phyloP scores from a whole-genome alignment of 2,797 vertebrate genomes.

The Notoglanidium macrostoma region DNA sequence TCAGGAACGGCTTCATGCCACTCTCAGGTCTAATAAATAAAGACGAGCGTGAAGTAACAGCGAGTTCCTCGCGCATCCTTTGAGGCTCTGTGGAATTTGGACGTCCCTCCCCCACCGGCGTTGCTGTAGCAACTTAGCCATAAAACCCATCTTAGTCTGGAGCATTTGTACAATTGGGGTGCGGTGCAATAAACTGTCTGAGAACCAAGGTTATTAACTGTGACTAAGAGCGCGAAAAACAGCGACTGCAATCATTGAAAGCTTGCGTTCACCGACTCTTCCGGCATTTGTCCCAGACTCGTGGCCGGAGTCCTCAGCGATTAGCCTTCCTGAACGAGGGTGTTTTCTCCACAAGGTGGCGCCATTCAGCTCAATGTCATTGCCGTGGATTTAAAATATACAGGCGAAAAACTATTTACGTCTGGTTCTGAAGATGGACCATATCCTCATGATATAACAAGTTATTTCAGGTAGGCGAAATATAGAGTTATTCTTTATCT shows the following conservation, averaged over 20 bases:
- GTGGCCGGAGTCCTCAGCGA: slow-evolving; percentile 63
- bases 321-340: not conserved
- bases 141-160: slow-evolving; percentile 89
- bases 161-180: slow-evolving; percentile 83
- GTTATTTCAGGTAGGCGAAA: slow-evolving; percentile 53
- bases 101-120: slow-evolving; percentile 65
- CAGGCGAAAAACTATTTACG: slow-evolving; percentile 36
- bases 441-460: slow-evolving; percentile 36
- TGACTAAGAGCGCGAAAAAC: slow-evolving; percentile 78
- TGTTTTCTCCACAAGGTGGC: slow-evolving; percentile 87
- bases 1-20: slow-evolving; percentile 51
- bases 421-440: slow-evolving; percentile 44
- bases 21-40: slow-evolving; percentile 67
- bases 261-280: slow-evolving; percentile 71
- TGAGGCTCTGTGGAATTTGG: slow-evolving; percentile 87
- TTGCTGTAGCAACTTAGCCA: slow-evolving; percentile 90
- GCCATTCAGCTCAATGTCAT: slow-evolving; percentile 98
- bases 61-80: slow-evolving; percentile 76
- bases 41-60: slow-evolving; percentile 72
- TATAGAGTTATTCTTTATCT: not conserved
- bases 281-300: slow-evolving; percentile 70
- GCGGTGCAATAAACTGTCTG: slow-evolving; percentile 86
- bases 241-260: slow-evolving; percentile 74
- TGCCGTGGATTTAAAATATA: slow-evolving; percentile 81
- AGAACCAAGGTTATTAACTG: slow-evolving; percentile 87